phyloP scores from a whole-genome alignment of 2,797 vertebrate genomes.

The Semaprochilodus insignis region DNA sequence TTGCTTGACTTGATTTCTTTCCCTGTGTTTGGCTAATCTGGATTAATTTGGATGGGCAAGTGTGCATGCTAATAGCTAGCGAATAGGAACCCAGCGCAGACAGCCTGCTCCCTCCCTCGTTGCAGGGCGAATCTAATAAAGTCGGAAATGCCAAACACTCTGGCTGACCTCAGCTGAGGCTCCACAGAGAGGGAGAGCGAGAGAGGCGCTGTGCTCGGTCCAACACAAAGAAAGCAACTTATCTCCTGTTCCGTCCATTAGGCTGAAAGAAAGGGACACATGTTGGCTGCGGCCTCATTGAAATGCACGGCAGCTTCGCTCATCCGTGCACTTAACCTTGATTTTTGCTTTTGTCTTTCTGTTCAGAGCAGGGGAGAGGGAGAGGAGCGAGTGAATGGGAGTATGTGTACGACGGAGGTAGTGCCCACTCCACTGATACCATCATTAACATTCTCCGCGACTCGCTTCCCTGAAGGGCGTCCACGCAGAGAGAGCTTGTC shows the following conservation, averaged over 20 bases:
- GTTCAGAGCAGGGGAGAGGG: constrained; percentile 52
- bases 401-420: constrained; percentile 42
- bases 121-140: constrained; percentile 66
- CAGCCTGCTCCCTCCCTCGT: constrained; percentile 5
- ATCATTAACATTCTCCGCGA: constrained; percentile 77
- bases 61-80: constrained; percentile 35
- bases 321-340: constrained; percentile 76
- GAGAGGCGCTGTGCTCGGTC: constrained; percentile 31
- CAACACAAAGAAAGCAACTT: constrained; percentile 57
- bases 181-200: background rate
- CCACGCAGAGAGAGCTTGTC: constrained; percentile 53
- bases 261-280: constrained; percentile 38
- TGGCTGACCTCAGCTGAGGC: constrained; percentile 47
- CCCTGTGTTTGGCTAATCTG: background rate
- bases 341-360: constrained; percentile 64
- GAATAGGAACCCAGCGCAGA: constrained; percentile 13
- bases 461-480: constrained; percentile 75
- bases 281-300: constrained; percentile 73
- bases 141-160: constrained; percentile 55
- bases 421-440: constrained; percentile 55
- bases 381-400: constrained; percentile 30
- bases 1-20: background rate
- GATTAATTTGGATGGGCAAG: background rate
- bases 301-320: constrained; percentile 70
- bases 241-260: constrained; percentile 59